Evolutionary conservation across 2,797 vertebrate species (phyloP).

Genomic region (Todus mexicanus): DNA sequence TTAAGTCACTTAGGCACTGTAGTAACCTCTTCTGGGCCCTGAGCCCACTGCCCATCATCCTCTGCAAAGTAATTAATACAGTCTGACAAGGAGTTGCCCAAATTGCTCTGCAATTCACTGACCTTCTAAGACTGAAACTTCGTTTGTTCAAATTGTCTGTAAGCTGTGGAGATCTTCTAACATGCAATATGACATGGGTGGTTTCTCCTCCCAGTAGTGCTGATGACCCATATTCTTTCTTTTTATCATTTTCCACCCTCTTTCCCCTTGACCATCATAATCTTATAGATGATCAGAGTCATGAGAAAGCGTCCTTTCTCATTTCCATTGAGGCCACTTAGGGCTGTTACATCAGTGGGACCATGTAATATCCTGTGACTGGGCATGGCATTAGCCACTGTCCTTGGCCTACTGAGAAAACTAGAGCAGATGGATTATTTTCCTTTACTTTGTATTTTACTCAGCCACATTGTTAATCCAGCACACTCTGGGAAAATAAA

Average conservation of each 20-base stretch:
- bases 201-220: not conserved
- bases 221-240: not conserved
- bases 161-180: not conserved
- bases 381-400: not conserved
- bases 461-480: not conserved
- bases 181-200: rapidly evolving
- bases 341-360: not conserved
- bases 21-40: not conserved
- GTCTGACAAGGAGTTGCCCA: not conserved
- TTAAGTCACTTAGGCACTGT: not conserved
- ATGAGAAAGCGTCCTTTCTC: not conserved
- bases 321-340: not conserved
- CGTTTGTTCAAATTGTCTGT: not conserved
- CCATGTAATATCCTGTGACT: rapidly evolving
- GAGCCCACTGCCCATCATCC: not conserved
- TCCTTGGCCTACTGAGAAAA: not conserved
- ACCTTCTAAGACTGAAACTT: not conserved
- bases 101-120: not conserved
- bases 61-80: not conserved
- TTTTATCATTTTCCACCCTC: not conserved
- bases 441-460: not conserved
- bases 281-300: not conserved
- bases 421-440: not conserved
- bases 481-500: not conserved
- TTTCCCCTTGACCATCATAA: not conserved